Base-by-base conservation (phyloP, 2,888 invertebrate species). In the Galeopsomyia nigrocyanea region DNA sequence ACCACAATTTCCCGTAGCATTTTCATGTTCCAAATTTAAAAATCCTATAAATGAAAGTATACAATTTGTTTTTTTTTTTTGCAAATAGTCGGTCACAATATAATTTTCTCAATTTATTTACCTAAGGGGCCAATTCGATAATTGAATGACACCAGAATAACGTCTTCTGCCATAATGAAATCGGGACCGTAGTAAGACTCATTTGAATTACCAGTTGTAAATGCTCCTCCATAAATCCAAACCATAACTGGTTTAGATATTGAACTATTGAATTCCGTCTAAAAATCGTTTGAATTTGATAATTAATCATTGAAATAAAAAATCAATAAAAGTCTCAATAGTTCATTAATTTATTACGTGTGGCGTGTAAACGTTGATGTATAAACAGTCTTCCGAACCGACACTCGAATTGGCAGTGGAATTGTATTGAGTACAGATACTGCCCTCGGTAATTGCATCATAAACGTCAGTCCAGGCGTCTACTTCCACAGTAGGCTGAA, bases 1-100 rank as follows among this genome's bases (percentile, higher is more conserved):
- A 50, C 75, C 79, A 13, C 74, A 73, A 50, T 79, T 78, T 39
- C 78, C 79, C 1, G 75, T 75, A 19, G 77, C 78, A 60, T 74
- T 71, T 10, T 65, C 51, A 62, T 77, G 72, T 69, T 77, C 49
- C 0, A 77, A 21, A 46, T 68, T 71, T 31, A 78, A 49, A 22
- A 77, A 78, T 55, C 78, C 78, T 75, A 66, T n/a, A n/a, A 46
- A 16, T 19, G 7, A 6, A 14, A 63, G 14, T 13, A 31, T 16
- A 47, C 7, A n/a, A 0, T 3, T 31, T 26, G n/a, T n/a, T n/a
- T n/a, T n/a, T n/a, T n/a, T n/a, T n/a, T n/a, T n/a, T n/a, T n/a
- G n/a, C n/a, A n/a, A n/a, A n/a, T n/a, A n/a, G n/a, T n/a, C n/a
- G n/a, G n/a, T n/a, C n/a, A 17, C 17, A 31, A 51, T 19, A 17